Base-by-base conservation (phyloP, 23 tunicate species). In the Oikopleura vanhoeffeni region DNA sequence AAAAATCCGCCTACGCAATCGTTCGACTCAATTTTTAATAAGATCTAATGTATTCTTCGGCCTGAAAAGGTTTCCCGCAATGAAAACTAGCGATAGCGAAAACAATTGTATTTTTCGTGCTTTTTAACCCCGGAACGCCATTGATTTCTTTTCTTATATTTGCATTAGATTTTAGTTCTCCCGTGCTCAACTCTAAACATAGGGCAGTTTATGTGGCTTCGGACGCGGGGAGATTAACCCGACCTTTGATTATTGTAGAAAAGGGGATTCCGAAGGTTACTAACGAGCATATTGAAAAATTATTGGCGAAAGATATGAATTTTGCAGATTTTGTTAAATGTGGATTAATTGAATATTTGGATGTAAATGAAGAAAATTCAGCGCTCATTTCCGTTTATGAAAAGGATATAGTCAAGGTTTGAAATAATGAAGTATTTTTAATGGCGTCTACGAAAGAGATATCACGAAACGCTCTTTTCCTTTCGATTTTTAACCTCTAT, bases 171-270 rank as follows among this genome's bases (percentile, higher is more conserved):
- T n/a, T n/a, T n/a, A n/a, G n/a, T n/a, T n/a, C n/a, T n/a, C n/a
- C n/a, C n/a, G n/a, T n/a, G n/a, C n/a, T n/a, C n/a, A n/a, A n/a
- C n/a, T n/a, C n/a, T n/a, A n/a, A n/a, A n/a, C n/a, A 58, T n/a
- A 67, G 91, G 40, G 89, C 98, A 39, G 98, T 93, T 13, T 90
- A 90, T 79, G 85, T 93, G 32, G 86, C 98, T 35, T 93, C 98
- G 2, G 98, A 93, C 60, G 95, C 91, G 33, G 98, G 98, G 41
- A 88, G 98, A 83, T 86, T 93, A 39, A 89, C 94, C 88, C 89
- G 97, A 71, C 97, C 97, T 38, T 92, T 88, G 60, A 92, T 92
- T 41, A 88, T 92, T 39, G 97, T 92, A 30, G 40, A 84, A 39
- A 88, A 92, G 1, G 76, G 84, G 1, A 83, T 83, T n/a, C 88